These are phyloP conservation scores for Notarius quadriscutis DNA, from an alignment of 2,113 vertebrate genomes.

Conservation along the genomic window DNA sequence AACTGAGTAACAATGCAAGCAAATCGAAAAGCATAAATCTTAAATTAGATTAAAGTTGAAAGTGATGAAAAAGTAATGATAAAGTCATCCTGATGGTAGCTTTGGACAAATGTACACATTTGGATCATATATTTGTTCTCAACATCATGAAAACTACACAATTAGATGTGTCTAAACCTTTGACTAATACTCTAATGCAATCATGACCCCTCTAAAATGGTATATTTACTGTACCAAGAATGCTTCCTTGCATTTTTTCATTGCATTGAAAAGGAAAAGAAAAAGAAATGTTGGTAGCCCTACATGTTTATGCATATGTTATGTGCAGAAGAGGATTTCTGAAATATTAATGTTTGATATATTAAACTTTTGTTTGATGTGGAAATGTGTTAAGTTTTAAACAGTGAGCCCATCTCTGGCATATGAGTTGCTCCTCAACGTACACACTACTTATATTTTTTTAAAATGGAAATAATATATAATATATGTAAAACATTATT, in stretches of 20 bases:
- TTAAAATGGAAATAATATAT: neutral
- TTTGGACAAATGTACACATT: neutral
- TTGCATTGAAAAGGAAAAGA: neutral
- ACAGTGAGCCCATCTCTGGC: neutral
- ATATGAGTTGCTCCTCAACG: neutral
- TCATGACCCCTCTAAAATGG: too few relatives aligned
- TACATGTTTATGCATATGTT: neutral
- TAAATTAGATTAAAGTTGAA: neutral
- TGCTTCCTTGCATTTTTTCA: neutral
- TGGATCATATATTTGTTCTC: neutral
- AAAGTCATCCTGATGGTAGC: neutral
- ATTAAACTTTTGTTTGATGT: neutral
- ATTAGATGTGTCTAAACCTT: neutral
- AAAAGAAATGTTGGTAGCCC: neutral
- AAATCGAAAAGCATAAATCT: neutral
- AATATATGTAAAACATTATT: neutral
- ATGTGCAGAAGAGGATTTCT: conserved; percentile 4
- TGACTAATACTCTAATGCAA: neutral
- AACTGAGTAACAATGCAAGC: neutral
- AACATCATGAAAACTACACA: neutral
- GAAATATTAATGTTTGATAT: neutral
- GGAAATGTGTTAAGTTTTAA: neutral
- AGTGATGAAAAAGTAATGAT: neutral
- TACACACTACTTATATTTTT: neutral
- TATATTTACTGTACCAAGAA: neutral